Evolutionary conservation across 2,113 vertebrate genomes (phyloP).

Genomic region (Malurus melanocephalus): DNA sequence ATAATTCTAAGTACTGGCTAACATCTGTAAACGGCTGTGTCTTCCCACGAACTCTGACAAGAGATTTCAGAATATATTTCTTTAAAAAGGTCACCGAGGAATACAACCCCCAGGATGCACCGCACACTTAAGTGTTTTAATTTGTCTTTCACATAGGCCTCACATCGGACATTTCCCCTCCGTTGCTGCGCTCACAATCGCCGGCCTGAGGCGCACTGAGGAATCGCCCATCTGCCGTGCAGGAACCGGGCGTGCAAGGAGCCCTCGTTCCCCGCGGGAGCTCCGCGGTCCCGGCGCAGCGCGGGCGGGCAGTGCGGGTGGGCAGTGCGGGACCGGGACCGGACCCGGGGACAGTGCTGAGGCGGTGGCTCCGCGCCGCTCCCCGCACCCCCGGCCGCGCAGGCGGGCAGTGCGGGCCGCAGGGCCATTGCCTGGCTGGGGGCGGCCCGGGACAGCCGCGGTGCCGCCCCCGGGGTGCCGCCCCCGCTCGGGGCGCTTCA

Average conservation of each 20-base stretch:
- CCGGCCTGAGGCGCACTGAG: background rate
- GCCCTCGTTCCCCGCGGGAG: background rate
- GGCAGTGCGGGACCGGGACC: background rate
- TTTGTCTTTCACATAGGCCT: background rate
- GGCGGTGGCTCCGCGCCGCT: background rate
- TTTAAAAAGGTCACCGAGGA: constrained; percentile 26
- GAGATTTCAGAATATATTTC: background rate
- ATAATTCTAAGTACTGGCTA: background rate
- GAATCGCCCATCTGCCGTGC: background rate
- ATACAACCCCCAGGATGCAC: background rate
- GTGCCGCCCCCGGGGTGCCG: fast-evolving
- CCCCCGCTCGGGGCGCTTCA: background rate
- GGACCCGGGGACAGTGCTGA: background rate
- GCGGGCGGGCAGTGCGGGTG: background rate
- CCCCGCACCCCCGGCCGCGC: background rate
- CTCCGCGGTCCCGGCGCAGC: background rate
- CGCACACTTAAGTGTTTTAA: background rate
- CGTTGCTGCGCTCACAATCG: background rate
- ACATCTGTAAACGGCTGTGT: background rate
- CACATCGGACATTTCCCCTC: background rate
- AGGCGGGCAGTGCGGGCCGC: background rate
- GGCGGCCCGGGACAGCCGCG: fast-evolving
- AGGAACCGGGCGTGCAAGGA: background rate
- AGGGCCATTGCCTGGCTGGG: background rate
- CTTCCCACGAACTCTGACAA: background rate